Percentiles rank a stretch among this genome's conserved stretches.
Conservation (phyloP, 2,797 vertebrate genomes). For the Petrocephalus sullivani region DNA sequence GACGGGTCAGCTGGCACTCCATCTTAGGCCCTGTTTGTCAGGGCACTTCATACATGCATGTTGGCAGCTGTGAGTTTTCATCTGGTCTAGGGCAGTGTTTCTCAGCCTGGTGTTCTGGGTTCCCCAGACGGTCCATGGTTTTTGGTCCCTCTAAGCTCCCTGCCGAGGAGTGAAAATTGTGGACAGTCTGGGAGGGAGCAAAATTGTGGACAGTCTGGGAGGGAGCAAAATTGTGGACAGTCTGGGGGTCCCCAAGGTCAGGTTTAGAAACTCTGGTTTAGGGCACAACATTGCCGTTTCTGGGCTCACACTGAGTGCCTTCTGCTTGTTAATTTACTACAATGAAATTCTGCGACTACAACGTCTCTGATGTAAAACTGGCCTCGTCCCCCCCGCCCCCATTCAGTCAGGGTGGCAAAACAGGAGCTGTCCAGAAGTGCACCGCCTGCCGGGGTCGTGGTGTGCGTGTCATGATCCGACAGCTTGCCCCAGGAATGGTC, state of each 20-base stretch:
- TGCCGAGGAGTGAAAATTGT: neutral
- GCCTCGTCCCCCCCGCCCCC: neutral
- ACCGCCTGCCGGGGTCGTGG: slow-evolving; percentile 87
- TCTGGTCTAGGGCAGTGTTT: neutral
- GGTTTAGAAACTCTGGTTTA: too few relatives aligned
- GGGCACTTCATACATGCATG: neutral
- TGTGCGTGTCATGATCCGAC: slow-evolving; percentile 95
- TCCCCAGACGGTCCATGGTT: neutral
- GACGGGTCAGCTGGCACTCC: slow-evolving; percentile 75
- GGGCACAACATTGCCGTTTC: neutral
- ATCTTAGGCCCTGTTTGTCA: neutral
- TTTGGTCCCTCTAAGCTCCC: neutral
- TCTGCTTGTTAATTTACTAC: neutral
- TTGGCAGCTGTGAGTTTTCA: neutral
- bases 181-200: neutral
- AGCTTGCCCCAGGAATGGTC: slow-evolving; percentile 96
- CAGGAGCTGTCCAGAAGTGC: slow-evolving; percentile 94
- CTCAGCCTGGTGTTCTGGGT: neutral
- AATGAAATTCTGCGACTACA: neutral
- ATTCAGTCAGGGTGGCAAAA: slow-evolving; percentile 85
- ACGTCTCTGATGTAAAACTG: neutral
- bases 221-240: neutral
- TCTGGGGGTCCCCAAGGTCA: neutral
- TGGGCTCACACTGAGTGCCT: neutral
- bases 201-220: neutral